A percentile compares a stretch with the other conserved stretches of the same genome.
phyloP scores from a whole-genome alignment of 2,797 vertebrate genomes.

The Pelobates cultripes region DNA sequence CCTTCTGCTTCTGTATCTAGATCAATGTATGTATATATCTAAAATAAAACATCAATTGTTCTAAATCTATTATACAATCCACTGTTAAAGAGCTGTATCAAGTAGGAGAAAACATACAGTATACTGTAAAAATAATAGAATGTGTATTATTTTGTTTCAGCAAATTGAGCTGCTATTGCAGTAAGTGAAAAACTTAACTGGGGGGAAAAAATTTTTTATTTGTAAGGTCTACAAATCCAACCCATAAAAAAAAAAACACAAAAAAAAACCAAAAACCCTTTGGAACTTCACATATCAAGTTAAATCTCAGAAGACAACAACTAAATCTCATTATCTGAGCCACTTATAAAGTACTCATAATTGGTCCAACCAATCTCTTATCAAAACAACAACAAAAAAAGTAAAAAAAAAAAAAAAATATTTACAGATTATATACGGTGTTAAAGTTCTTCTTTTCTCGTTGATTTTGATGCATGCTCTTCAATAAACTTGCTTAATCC shows the following conservation, averaged over 20 bases:
- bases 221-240: too few species aligned
- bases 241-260: not conserved
- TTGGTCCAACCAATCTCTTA: not conserved
- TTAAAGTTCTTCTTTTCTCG: slow-evolving; percentile 89
- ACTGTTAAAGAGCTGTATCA: too few species aligned
- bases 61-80: too few species aligned
- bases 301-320: not conserved
- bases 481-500: slow-evolving; percentile 90
- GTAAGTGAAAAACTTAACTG: not conserved
- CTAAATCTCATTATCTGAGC: not conserved
- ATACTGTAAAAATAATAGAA: too few species aligned
- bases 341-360: slow-evolving; percentile 21
- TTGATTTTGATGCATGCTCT: slow-evolving; percentile 82
- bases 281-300: not conserved
- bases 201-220: not conserved
- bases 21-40: too few species aligned
- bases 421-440: not conserved
- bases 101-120: not conserved
- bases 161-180: not conserved
- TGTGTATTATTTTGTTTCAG: not conserved
- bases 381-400: not conserved
- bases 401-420: not conserved
- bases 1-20: too few species aligned
- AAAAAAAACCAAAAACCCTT: not conserved
- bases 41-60: too few species aligned